Conservation (phyloP, 1,140 invertebrate genomes). For the Calycopis cecrops region DNA sequence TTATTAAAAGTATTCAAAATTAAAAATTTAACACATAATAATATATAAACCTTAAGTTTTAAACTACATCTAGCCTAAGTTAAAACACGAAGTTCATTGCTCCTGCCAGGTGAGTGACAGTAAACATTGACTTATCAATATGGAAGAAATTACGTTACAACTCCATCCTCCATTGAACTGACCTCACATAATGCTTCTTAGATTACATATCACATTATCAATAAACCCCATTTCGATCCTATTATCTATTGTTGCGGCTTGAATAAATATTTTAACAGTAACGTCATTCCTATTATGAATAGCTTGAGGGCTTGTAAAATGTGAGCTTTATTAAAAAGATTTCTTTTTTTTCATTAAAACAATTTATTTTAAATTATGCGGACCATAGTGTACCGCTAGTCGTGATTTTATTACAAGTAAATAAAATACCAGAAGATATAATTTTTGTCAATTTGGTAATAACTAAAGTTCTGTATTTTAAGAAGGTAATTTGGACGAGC, state of each 20-base stretch:
- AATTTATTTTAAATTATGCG: too few relatives aligned
- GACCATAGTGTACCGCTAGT: too few relatives aligned
- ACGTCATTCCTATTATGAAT: neutral
- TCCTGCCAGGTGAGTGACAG: constrained; percentile 59
- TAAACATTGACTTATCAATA: constrained; percentile 63
- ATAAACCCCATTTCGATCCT: constrained; percentile 23
- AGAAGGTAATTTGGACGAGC: too few relatives aligned
- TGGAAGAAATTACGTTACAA: constrained; percentile 63
- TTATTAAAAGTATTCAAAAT: too few relatives aligned
- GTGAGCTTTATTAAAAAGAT: too few relatives aligned
- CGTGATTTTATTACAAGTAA: too few relatives aligned
- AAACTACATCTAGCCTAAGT: neutral
- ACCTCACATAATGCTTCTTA: constrained; percentile 59
- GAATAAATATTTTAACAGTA: constrained; percentile 7
- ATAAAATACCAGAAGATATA: neutral
- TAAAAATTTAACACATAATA: too few relatives aligned
- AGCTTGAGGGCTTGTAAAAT: too few relatives aligned
- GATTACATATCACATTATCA: constrained; percentile 48
- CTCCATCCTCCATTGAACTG: constrained; percentile 40
- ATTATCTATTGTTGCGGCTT: constrained; percentile 4
- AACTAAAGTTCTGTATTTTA: neutral
- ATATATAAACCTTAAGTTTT: too few relatives aligned
- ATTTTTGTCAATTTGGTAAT: neutral
- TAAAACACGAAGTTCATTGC: constrained; percentile 40
- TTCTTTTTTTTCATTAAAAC: too few relatives aligned